phyloP scores from a whole-genome alignment of 2,113 vertebrate genomes.

The Psophia crepitans region DNA sequence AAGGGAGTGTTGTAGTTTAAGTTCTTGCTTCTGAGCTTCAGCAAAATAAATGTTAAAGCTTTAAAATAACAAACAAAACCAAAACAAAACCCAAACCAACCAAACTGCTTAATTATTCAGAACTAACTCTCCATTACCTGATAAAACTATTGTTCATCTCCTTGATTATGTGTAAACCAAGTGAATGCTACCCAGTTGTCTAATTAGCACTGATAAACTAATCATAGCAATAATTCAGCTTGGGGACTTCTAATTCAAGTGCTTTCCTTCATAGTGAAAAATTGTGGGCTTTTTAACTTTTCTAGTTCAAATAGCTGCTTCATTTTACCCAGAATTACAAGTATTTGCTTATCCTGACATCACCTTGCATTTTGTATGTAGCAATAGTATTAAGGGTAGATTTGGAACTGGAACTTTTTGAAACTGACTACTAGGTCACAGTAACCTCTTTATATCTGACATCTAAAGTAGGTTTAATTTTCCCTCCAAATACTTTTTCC shows the following conservation, averaged over 20 bases:
- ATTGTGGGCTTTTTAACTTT: neutral
- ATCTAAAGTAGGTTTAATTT: neutral
- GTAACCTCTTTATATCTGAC: neutral
- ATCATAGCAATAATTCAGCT: neutral
- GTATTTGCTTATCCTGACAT: neutral
- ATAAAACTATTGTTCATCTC: neutral
- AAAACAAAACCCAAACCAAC: neutral
- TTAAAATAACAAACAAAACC: neutral
- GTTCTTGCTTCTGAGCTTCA: slow-evolving; percentile 37
- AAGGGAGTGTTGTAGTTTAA: neutral
- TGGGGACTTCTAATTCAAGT: neutral
- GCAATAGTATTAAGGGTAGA: neutral
- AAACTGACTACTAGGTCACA: neutral
- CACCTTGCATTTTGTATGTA: neutral
- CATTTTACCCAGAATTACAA: neutral
- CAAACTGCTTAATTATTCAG: neutral
- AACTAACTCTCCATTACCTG: neutral
- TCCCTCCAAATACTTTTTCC: neutral
- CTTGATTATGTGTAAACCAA: neutral
- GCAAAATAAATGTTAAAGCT: slow-evolving; percentile 10
- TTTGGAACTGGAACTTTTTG: neutral
- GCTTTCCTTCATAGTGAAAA: neutral
- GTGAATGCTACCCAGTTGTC: neutral
- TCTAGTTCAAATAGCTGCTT: neutral
- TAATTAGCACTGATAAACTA: neutral